Percentiles rank a stretch among this genome's conserved stretches.
Conservation (phyloP, 2,888 invertebrate species). For the Lithodes maja region DNA sequence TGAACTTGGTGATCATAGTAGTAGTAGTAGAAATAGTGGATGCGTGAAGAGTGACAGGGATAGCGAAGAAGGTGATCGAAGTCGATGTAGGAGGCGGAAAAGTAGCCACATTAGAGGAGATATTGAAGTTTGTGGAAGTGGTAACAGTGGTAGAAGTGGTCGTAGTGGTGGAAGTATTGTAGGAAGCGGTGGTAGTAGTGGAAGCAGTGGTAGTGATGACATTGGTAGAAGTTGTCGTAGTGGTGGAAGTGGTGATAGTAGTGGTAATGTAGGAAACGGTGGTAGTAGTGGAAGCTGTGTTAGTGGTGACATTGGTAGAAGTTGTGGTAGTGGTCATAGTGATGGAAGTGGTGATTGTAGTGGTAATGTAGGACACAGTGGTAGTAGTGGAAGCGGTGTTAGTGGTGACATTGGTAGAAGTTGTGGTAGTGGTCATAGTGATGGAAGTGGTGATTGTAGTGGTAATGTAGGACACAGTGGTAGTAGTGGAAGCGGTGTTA, state of each 20-base stretch:
- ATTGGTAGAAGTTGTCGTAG: background rate
- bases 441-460: background rate
- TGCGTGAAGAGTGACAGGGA: background rate
- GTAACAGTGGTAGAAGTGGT: background rate
- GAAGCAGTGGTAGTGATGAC: background rate
- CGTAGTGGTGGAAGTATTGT: background rate
- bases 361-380: background rate
- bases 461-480: background rate
- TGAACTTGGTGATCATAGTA: background rate
- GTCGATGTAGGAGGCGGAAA: background rate
- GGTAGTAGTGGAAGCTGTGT: background rate
- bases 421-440: background rate
- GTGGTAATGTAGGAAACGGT: background rate
- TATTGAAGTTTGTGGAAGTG: background rate
- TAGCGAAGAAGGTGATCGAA: background rate
- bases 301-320: background rate
- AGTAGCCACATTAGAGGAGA: background rate
- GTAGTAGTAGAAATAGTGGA: background rate
- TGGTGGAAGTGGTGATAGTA: background rate
- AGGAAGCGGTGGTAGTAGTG: background rate
- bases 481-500: background rate
- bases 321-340: slow-evolving; percentile 9
- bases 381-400: background rate
- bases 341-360: background rate
- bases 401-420: background rate